A percentile compares a stretch with the other conserved stretches of the same genome.
phyloP scores from a whole-genome alignment of 2,797 vertebrate species.

The Chaenodraco wilsoni region DNA sequence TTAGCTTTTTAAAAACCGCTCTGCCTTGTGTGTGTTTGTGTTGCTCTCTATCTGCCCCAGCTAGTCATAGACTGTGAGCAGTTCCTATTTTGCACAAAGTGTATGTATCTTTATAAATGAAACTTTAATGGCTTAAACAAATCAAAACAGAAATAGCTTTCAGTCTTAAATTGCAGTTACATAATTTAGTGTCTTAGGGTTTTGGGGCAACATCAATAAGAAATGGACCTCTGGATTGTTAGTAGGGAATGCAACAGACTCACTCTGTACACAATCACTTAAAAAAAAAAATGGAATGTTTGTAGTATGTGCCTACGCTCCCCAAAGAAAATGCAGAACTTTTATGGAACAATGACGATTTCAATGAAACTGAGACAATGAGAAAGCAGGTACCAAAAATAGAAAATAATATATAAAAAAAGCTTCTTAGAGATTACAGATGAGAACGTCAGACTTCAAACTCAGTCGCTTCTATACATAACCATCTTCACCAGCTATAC shows the following conservation, averaged over 20 bases:
- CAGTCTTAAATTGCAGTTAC: constrained; percentile 54
- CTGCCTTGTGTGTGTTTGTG: constrained; percentile 56
- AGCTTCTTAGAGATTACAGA: constrained; percentile 48
- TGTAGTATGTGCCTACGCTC: constrained; percentile 53
- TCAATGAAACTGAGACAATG: constrained; percentile 34
- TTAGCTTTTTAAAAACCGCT: constrained; percentile 48
- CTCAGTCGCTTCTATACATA: constrained; percentile 36
- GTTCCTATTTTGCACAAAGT: constrained; percentile 74
- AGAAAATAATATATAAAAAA: constrained; percentile 4
- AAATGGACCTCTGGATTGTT: constrained; percentile 28
- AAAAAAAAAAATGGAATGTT: constrained; percentile 41
- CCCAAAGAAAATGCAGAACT: constrained; percentile 33
- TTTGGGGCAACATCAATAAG: constrained; percentile 37
- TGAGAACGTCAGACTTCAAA: constrained; percentile 56
- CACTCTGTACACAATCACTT: constrained; percentile 39
- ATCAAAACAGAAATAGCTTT: constrained; percentile 31
- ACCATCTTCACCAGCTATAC: constrained; percentile 57
- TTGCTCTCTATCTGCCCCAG: constrained; percentile 47
- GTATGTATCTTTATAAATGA: constrained; percentile 61
- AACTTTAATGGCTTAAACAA: constrained; percentile 32
- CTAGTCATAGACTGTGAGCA: constrained; percentile 49
- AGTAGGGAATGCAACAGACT: constrained; percentile 41
- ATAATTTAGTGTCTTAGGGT: constrained; percentile 32
- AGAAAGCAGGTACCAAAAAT: constrained; percentile 53
- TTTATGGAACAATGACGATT: constrained; percentile 30